Base-by-base conservation (phyloP, 2,113 vertebrate species). In the Zosterops hypoxanthus region DNA sequence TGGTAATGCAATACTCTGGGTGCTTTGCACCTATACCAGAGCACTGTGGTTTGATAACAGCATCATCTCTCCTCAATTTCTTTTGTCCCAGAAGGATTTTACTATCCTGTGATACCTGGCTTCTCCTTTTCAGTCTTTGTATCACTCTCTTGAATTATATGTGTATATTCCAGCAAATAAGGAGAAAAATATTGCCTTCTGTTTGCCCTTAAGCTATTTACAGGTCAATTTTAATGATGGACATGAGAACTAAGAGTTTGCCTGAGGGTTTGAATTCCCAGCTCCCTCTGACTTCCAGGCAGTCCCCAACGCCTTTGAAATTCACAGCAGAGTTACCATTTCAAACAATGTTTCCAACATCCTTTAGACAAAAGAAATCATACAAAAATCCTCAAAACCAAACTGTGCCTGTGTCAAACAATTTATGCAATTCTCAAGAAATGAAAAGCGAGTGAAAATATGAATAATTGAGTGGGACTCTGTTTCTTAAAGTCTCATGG, bases 401-500 rank as follows among this genome's bases (percentile, higher is more conserved):
- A 92, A 94, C 56, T 49, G 29, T 78, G 69, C 21, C 55, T 24
- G 55, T 72, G 60, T 91, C 92, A 90, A 93, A 39, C 39, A 91
- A 95, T 78, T 90, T 81, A 87, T 86, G 65, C 31, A 52, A 64
- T 75, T 94, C 70, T 93, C 60, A 80, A 88, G 82, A 75, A 97
- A 78, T 26, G 33, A 80, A 95, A 95, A 92, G n/a, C 5, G 20
- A 94, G 85, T 50, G 63, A 91, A 95, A 94, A 89, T 64, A 96
- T 85, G 92, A 97, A 96, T 97, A 97, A 97, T 92, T 96, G 81
- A 97, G 52, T 24, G 71, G 81, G 53, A 79, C 41, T 83, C 76
- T 88, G 47, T 94, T 95, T 96, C 70, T 46, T 86, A 39, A 55
- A 95, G 24, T 89, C 87, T 87, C 63, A 5, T 55, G 90, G 82